phyloP scores from a whole-genome alignment of 2,888 invertebrate genomes.

The Spodoptera picta region DNA sequence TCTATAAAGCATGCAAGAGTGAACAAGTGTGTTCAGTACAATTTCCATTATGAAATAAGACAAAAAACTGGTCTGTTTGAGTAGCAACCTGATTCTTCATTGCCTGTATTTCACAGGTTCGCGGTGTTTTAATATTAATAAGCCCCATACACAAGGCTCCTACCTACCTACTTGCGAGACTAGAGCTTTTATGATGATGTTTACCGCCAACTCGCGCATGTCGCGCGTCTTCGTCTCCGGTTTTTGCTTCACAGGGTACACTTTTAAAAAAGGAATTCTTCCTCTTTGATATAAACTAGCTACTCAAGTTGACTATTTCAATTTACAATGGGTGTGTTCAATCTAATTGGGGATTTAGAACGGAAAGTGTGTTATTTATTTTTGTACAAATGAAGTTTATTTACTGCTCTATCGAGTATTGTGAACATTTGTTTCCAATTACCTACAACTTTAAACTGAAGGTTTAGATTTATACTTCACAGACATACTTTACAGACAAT shows the following conservation, averaged over 20 bases:
- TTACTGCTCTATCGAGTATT: slow-evolving; percentile 25
- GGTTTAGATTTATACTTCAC: no score
- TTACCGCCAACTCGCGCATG: slow-evolving; percentile 73
- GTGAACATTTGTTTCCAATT: slow-evolving; percentile 22
- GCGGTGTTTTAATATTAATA: slow-evolving; percentile 84
- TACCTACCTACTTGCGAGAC: slow-evolving; percentile 68
- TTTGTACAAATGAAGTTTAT: slow-evolving; percentile 22
- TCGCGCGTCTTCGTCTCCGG: slow-evolving; percentile 59
- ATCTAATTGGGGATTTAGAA: slow-evolving; percentile 39
- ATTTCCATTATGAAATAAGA: slow-evolving; percentile 24
- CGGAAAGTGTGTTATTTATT: slow-evolving; percentile 28
- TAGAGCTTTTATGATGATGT: slow-evolving; percentile 81
- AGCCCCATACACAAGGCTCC: slow-evolving; percentile 77
- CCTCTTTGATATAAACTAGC: slow-evolving; percentile 50
- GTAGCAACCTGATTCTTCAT: slow-evolving; percentile 64
- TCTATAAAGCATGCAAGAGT: no score
- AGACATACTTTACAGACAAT: slow-evolving; percentile 5
- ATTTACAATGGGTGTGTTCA: slow-evolving; percentile 39
- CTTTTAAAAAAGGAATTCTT: slow-evolving; percentile 59
- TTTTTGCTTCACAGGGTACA: slow-evolving; percentile 68
- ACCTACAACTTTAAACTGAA: slow-evolving; percentile 11
- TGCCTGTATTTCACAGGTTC: slow-evolving; percentile 75
- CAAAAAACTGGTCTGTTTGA: slow-evolving; percentile 67
- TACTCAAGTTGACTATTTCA: slow-evolving; percentile 39
- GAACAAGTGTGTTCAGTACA: no score